phyloP scores from a whole-genome alignment of 2,888 invertebrate species.

The Caenorhabditis sp. region DNA sequence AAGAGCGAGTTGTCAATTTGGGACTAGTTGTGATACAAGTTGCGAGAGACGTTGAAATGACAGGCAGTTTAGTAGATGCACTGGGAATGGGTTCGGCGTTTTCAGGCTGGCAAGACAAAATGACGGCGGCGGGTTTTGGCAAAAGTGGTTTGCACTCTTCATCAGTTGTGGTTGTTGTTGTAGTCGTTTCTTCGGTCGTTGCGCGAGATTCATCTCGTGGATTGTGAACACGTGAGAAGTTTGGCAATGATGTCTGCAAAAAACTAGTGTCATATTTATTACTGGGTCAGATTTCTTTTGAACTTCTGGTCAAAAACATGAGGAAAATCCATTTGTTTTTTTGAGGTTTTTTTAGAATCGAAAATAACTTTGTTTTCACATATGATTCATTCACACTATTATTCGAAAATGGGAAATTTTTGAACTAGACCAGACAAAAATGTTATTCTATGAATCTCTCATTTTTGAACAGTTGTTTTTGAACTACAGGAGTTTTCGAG shows the following conservation, averaged over 20 bases:
- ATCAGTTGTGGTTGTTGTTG: slow-evolving; percentile 27
- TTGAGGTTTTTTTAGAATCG: not conserved
- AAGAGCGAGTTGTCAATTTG: slow-evolving; percentile 16
- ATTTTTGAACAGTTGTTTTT: too few species aligned
- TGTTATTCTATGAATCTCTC: too few species aligned
- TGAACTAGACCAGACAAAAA: too few species aligned
- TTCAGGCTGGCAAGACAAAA: not conserved
- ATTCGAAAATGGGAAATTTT: too few species aligned
- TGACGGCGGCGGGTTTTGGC: slow-evolving; percentile 16
- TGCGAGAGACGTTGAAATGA: not conserved
- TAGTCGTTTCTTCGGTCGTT: slow-evolving; percentile 40
- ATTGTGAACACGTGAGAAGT: slow-evolving; percentile 12
- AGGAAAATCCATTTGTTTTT: not conserved
- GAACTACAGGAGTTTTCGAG: too few species aligned
- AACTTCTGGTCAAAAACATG: not conserved
- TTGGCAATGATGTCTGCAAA: slow-evolving; percentile 32
- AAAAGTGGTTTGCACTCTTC: slow-evolving; percentile 39
- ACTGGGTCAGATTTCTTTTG: not conserved
- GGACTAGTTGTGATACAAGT: not conserved
- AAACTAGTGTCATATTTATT: too few species aligned
- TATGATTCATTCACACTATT: too few species aligned
- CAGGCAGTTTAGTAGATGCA: not conserved
- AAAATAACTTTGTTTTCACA: too few species aligned
- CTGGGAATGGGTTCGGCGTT: not conserved
- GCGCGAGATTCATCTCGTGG: slow-evolving; percentile 27